Base-by-base conservation (phyloP, 2,888 invertebrate species). In the Ischnus inquisitorius region DNA sequence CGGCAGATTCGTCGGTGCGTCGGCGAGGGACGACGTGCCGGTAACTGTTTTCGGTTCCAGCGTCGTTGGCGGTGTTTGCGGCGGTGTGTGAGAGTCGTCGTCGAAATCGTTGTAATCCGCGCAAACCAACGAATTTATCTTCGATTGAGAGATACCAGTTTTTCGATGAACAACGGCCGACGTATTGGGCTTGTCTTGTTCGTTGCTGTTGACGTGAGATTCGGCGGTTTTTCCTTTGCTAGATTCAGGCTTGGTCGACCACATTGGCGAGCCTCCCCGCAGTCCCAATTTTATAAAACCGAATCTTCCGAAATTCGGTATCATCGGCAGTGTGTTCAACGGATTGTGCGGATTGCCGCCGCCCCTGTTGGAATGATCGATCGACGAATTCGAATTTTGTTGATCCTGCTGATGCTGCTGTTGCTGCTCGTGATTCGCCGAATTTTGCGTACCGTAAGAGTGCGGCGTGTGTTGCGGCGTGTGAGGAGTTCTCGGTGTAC, bases 251-350 rank as follows among this genome's bases (percentile, higher is more conserved):
- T 95, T 93, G 0, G 92, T 94, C 1, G 94, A 93, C 96, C 96
- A 96, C 94, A 96, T 95, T 0, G 96, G 96, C 0, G 96, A 95
- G 4, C 96, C 96, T 25, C 96, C 96, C 83, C 95, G 93, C 2
- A 96, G 89, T 14, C 95, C 97, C 2, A 95, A 94, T 89, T 95
- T 95, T 87, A 95, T 94, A 91, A 95, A 96, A 0, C 95, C 95
- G 89, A 94, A 95, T 64, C 95, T 94, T 0, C 94, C 95, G 89
- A 95, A 95, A 78, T 95, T 94, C 28, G 95, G 94, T 1, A 95
- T 95, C n/a, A 95, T 89, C 0, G 96, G 96, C 68, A 96, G 94
- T 0, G 95, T 94, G 91, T 95, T 95, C 62, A 94, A 93, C 8
- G 95, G 95, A 89, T 95, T 95, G 84, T 94, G 94, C 0, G 94